These are phyloP conservation scores for Mesembrinibis cayennensis DNA, from an alignment of 2,113 vertebrate genomes.

Conservation along the genomic window DNA sequence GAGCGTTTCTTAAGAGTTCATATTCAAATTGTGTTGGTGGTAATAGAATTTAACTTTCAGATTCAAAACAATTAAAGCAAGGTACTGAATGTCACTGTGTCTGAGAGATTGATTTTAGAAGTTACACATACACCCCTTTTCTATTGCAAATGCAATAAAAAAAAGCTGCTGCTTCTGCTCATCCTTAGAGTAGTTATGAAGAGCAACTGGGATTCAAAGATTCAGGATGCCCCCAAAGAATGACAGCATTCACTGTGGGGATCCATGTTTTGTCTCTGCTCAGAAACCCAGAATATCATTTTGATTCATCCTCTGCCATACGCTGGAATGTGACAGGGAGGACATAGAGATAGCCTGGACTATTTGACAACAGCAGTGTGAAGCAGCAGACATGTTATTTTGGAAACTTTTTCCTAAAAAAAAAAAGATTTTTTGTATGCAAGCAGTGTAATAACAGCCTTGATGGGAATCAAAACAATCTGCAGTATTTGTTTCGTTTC, in stretches of 20 bases:
- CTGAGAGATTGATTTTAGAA: neutral
- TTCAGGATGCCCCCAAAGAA: neutral
- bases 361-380: neutral
- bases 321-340: neutral
- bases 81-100: neutral
- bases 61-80: slow-evolving; percentile 51
- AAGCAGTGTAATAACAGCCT: neutral
- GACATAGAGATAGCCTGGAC: neutral
- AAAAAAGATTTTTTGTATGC: neutral
- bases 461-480: slow-evolving; percentile 10
- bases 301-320: neutral
- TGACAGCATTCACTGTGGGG: neutral
- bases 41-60: slow-evolving; percentile 53
- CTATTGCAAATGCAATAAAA: neutral
- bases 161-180: neutral
- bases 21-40: slow-evolving; percentile 8
- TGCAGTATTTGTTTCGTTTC: neutral
- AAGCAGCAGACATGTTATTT: neutral
- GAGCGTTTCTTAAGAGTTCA: slow-evolving; percentile 27
- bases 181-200: neutral
- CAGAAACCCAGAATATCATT: neutral
- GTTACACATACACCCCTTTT: neutral
- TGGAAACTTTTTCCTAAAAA: neutral
- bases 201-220: neutral
- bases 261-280: neutral